Evolutionary conservation across 2,797 vertebrate species (phyloP), one percentile per base, ranked within the genome.

Genomic region (Harpagifer antarcticus): DNA sequence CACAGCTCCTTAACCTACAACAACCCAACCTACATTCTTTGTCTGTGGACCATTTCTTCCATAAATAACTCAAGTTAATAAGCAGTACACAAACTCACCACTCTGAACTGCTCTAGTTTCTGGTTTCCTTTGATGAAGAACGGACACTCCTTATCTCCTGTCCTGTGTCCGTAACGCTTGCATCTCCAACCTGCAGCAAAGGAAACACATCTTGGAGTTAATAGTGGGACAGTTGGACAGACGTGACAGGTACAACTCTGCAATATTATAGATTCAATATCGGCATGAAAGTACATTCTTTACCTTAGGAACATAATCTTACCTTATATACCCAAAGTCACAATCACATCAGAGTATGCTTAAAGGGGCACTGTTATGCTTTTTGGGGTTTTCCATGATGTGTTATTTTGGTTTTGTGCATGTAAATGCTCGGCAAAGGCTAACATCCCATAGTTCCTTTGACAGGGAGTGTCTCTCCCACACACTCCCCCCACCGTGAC

Each of bases 71-170:
- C 12, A 1, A 33, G 37, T 54, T 43, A 40, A 3, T 13, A 12
- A 49, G 49, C 37, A 44, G 44, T n/a, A 13, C 20, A 53, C 17
- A 43, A 64, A 79, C 97, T 96, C 93, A 99, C 97, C 92, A 99
- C 97, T 94, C 97, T 93, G 94, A 99, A 99, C 89, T 99, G 97
- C 89, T 99, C 97, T 90, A 99, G 91, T 86, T 98, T 99, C 93
- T 99, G 97, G 91, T 99, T 99, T 86, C 97, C 98, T 95, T 98
- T 99, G 89, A 97, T 97, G 91, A 99, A 99, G 93, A 98, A 99
- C 0, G 97, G 98, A 76, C 98, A 99, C 85, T 99, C 97, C 74
- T 83, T 95, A 83, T 99, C 97, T 77, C 98, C 97, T 1, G 97
- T 99, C 91, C 96, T 94, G 94, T 99, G 98, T 86, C 97, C 97